phyloP scores from a whole-genome alignment of 2,113 vertebrate species.

The Forbesichthys papilliferus region DNA sequence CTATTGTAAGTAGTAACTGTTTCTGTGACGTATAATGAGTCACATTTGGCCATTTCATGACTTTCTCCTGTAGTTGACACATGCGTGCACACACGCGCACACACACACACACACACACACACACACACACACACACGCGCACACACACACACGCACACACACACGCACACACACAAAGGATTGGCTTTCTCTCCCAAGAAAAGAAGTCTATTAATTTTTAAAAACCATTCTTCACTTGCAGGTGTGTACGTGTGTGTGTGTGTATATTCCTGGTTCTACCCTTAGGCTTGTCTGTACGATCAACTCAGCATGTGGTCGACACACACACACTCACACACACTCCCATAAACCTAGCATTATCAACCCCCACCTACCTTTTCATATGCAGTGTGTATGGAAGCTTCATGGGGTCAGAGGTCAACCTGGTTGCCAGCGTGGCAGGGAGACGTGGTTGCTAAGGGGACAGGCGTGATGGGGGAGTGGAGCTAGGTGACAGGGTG shows the following conservation, averaged over 20 bases:
- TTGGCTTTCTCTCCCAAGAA: conserved; percentile 21
- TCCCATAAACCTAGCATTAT: conserved; percentile 68
- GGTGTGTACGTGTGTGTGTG: conserved; percentile 5
- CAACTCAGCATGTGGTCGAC: conserved; percentile 11
- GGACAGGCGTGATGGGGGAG: too few species aligned
- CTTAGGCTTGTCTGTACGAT: conserved; percentile 29
- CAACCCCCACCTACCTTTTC: conserved; percentile 39
- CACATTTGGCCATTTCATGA: conserved; percentile 35
- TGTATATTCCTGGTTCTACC: conserved; percentile 42
- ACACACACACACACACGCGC: neutral
- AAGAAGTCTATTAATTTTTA: conserved; percentile 45
- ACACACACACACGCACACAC: conserved; percentile 10
- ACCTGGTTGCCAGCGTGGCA: too few species aligned
- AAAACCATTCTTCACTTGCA: conserved; percentile 43
- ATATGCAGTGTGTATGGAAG: too few species aligned
- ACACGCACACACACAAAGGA: conserved; percentile 4
- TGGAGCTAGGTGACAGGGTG: too few species aligned
- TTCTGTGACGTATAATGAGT: conserved; percentile 34
- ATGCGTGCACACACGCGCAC: conserved; percentile 8
- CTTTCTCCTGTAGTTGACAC: conserved; percentile 24
- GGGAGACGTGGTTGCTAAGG: too few species aligned
- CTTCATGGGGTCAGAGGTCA: too few species aligned
- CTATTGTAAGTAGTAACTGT: conserved; percentile 5
- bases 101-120: neutral
- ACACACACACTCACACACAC: conserved; percentile 48